phyloP scores from a whole-genome alignment of 2,888 invertebrate genomes.

The Dinocampus coccinellae region DNA sequence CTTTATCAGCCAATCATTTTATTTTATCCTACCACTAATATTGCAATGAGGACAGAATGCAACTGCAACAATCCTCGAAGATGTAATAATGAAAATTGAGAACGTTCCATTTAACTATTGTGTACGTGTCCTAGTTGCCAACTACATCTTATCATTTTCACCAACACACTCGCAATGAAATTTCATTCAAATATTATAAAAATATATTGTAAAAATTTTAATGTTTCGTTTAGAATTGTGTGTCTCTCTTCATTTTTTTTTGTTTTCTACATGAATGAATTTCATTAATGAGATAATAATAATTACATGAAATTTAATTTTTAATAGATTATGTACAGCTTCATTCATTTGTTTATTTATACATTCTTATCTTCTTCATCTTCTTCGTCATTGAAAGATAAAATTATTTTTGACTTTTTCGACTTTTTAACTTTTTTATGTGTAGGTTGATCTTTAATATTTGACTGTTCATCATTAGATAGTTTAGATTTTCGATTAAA shows the following conservation, averaged over 20 bases:
- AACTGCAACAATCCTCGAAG: slow-evolving; percentile 46
- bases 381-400: slow-evolving; percentile 63
- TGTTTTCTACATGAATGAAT: background rate
- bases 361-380: slow-evolving; percentile 52
- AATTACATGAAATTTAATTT: background rate
- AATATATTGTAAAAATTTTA: too few species aligned
- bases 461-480: slow-evolving; percentile 43
- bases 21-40: background rate
- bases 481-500: slow-evolving; percentile 70
- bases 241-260: background rate
- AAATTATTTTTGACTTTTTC: slow-evolving; percentile 52
- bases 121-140: background rate
- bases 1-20: slow-evolving; percentile 10
- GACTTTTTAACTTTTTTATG: slow-evolving; percentile 54
- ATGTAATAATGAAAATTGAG: slow-evolving; percentile 8
- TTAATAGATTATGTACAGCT: slow-evolving; percentile 14
- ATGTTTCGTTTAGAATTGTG: too few species aligned
- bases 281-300: background rate
- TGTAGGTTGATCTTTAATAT: slow-evolving; percentile 40
- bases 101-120: background rate
- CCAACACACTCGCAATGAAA: background rate
- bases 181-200: background rate
- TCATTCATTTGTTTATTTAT: background rate
- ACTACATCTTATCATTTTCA: background rate
- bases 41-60: slow-evolving; percentile 23